Conservation (phyloP, 2,888 invertebrate species). For the Tyria jacobaeae region DNA sequence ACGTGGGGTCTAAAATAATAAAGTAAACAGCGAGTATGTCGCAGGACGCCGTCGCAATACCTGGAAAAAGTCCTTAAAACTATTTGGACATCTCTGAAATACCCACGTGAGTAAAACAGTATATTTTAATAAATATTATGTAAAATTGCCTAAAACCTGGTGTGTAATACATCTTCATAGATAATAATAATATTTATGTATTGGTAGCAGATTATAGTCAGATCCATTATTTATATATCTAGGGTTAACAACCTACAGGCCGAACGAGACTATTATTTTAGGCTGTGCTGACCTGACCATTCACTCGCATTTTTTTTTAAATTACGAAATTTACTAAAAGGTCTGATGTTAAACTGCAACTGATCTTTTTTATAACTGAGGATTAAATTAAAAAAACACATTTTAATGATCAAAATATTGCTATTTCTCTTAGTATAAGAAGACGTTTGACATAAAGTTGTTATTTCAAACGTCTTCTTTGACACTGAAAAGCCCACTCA, state of each 20-base stretch:
- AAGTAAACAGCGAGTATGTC: no score
- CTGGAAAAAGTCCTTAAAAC: no score
- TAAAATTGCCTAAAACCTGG: no score
- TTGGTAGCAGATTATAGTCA: constrained; percentile 17
- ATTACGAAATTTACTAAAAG: constrained; percentile 45
- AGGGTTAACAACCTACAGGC: constrained; percentile 30
- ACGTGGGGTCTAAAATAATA: no score
- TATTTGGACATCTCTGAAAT: no score
- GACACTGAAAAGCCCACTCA: not conserved
- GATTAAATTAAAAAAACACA: constrained; percentile 8
- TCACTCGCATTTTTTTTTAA: constrained; percentile 56
- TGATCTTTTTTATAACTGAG: constrained; percentile 24
- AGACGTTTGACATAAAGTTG: not conserved
- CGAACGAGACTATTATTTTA: constrained; percentile 68
- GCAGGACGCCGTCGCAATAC: no score
- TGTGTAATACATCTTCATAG: no score
- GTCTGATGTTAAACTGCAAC: constrained; percentile 23
- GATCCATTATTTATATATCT: constrained; percentile 46
- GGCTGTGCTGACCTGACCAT: constrained; percentile 77
- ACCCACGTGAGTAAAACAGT: no score
- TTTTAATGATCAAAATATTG: no score
- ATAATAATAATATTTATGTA: no score
- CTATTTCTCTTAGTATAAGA: not conserved
- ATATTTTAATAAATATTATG: no score
- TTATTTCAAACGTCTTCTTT: no score